Percentiles rank a stretch among this genome's conserved stretches.
Evolutionary conservation across 2,797 vertebrate genomes (phyloP).

Genomic region (Allobates femoralis): DNA sequence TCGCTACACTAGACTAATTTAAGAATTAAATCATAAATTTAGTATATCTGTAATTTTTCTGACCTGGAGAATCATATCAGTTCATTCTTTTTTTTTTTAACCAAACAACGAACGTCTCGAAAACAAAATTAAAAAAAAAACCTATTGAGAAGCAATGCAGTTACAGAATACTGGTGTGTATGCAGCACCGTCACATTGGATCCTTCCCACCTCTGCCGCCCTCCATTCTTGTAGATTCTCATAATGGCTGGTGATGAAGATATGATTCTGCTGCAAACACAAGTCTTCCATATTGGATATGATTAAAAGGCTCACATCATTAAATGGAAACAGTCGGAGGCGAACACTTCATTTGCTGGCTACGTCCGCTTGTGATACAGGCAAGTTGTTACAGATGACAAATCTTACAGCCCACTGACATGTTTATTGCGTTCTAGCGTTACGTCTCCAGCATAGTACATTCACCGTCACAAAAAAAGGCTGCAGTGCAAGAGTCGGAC

Average conservation of each 20-base stretch:
- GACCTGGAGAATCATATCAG: no score
- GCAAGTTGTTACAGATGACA: slow-evolving; percentile 46
- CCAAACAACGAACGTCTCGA: no score
- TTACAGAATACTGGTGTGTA: neutral
- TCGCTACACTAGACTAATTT: no score
- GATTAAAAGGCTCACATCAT: slow-evolving; percentile 28
- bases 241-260: slow-evolving; percentile 9
- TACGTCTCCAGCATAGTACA: slow-evolving; percentile 3
- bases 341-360: slow-evolving; percentile 4
- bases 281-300: slow-evolving; percentile 13
- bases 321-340: slow-evolving; percentile 35
- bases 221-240: neutral
- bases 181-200: neutral
- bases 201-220: neutral
- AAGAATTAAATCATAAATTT: no score
- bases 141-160: neutral
- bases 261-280: neutral
- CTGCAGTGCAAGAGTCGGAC: neutral
- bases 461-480: slow-evolving; percentile 22
- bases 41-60: no score
- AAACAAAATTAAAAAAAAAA: neutral
- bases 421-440: slow-evolving; percentile 28
- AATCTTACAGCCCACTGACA: slow-evolving; percentile 25
- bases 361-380: neutral
- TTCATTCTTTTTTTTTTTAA: no score